A percentile compares a stretch with the other conserved stretches of the same genome.
phyloP scores from a whole-genome alignment of 2,797 vertebrate species.

The Sebastes umbrosus region DNA sequence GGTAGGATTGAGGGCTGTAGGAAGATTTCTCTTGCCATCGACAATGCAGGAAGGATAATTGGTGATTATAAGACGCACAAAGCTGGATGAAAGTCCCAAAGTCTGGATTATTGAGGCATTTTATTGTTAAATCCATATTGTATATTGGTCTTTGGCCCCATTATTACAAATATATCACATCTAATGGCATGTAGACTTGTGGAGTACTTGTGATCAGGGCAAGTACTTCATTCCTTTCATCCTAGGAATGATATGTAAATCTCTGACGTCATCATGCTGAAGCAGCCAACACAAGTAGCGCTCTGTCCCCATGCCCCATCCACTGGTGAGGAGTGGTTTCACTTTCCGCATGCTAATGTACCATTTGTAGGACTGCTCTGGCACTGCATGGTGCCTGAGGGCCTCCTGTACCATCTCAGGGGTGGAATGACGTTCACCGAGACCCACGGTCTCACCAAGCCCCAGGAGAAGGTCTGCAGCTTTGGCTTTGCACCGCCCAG shows the following conservation, averaged over 20 bases:
- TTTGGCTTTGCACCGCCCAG: slow-evolving; percentile 78
- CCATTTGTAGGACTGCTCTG: slow-evolving; percentile 84
- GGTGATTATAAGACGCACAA: neutral
- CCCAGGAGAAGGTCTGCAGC: slow-evolving; percentile 84
- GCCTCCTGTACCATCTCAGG: slow-evolving; percentile 80
- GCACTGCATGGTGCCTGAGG: slow-evolving; percentile 80
- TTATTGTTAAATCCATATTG: neutral
- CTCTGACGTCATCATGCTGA: slow-evolving; percentile 82
- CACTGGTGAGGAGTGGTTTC: slow-evolving; percentile 80
- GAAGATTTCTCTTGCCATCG: neutral
- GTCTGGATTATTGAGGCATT: neutral
- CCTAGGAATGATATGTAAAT: slow-evolving; percentile 84
- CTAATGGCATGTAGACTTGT: neutral
- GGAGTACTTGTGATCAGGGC: slow-evolving; percentile 67
- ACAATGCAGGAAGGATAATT: neutral
- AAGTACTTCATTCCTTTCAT: slow-evolving; percentile 83
- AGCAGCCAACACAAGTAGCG: slow-evolving; percentile 86
- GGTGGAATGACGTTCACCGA: slow-evolving; percentile 83
- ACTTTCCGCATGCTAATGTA: slow-evolving; percentile 82
- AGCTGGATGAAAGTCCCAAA: neutral
- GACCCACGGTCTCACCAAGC: slow-evolving; percentile 84
- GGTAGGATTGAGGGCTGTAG: neutral
- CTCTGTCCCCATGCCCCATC: slow-evolving; percentile 87
- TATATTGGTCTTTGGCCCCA: neutral
- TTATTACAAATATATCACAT: slow-evolving; percentile 18